These are phyloP conservation scores for Aethes cnicana DNA, from an alignment of 2,888 invertebrate species.

Conservation along the genomic window DNA sequence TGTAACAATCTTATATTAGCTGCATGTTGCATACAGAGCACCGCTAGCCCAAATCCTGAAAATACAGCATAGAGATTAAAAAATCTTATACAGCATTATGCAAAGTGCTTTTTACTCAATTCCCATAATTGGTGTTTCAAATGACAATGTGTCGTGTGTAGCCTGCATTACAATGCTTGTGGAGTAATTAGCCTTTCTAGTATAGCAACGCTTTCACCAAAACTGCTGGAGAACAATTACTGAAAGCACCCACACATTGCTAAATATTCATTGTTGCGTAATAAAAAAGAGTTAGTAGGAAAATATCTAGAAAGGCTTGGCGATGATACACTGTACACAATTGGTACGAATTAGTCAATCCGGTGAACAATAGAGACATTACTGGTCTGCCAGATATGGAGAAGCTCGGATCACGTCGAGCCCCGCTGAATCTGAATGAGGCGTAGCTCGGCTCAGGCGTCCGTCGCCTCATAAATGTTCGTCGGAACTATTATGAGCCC, in stretches of 20 bases:
- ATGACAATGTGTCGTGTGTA: conserved; percentile 52
- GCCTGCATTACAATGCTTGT: conserved; percentile 53
- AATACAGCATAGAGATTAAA: not conserved
- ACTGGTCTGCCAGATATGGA: conserved; percentile 70
- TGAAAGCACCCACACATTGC: not conserved
- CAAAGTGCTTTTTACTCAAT: conserved; percentile 30
- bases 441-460: conserved; percentile 43
- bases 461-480: conserved; percentile 52
- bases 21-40: not conserved
- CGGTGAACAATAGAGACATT: conserved; percentile 77
- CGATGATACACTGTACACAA: conserved; percentile 33
- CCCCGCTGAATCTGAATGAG: conserved; percentile 69
- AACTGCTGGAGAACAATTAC: conserved; percentile 42
- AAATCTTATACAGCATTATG: conserved; percentile 8
- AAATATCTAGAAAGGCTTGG: conserved; percentile 3
- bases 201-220: conserved; percentile 56
- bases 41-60: not conserved
- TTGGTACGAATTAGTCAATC: conserved; percentile 60
- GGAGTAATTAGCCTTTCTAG: conserved; percentile 60
- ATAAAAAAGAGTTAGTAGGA: not conserved
- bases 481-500: conserved; percentile 48
- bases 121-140: conserved; percentile 40
- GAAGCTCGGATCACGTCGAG: conserved; percentile 63
- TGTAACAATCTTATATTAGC: too few relatives aligned
- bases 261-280: conserved; percentile 16